phyloP scores from a whole-genome alignment of 2,113 vertebrate genomes.

The Baryphthengus martii region DNA sequence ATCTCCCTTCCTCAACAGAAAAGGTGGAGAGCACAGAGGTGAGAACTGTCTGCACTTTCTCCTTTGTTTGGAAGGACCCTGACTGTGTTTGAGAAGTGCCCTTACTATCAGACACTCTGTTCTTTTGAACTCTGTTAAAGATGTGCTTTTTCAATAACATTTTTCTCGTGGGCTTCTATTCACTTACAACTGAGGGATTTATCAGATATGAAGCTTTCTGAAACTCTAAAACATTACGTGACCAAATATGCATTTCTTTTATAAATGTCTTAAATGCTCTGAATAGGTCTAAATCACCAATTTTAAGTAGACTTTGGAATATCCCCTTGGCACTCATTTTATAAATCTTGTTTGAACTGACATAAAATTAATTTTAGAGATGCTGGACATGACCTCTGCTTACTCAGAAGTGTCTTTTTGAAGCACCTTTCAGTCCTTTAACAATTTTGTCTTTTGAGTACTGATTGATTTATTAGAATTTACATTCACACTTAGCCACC shows the following conservation, averaged over 20 bases:
- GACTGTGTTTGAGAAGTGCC: not conserved
- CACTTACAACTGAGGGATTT: not conserved
- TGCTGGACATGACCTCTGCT: not conserved
- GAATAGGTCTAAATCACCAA: not conserved
- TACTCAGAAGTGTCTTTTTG: not conserved
- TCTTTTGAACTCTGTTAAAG: not conserved
- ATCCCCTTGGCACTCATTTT: not conserved
- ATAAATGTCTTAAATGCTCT: not conserved
- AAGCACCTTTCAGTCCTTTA: not conserved
- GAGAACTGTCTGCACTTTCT: not conserved
- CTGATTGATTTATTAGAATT: not conserved
- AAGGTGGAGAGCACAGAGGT: not conserved
- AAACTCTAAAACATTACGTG: not conserved
- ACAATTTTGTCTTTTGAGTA: not conserved
- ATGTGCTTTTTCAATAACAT: not conserved
- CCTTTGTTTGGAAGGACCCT: not conserved
- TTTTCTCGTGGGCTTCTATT: not conserved
- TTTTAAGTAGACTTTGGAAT: not conserved
- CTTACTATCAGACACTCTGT: not conserved
- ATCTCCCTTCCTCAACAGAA: not conserved
- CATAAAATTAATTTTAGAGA: not conserved
- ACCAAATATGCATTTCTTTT: not conserved
- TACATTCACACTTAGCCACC: not conserved
- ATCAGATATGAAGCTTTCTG: not conserved
- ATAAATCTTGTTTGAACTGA: not conserved